Percentiles rank a stretch among this genome's conserved stretches.
Evolutionary conservation across 2,113 vertebrate species (phyloP).

Genomic region (Phalacrocorax aristotelis): DNA sequence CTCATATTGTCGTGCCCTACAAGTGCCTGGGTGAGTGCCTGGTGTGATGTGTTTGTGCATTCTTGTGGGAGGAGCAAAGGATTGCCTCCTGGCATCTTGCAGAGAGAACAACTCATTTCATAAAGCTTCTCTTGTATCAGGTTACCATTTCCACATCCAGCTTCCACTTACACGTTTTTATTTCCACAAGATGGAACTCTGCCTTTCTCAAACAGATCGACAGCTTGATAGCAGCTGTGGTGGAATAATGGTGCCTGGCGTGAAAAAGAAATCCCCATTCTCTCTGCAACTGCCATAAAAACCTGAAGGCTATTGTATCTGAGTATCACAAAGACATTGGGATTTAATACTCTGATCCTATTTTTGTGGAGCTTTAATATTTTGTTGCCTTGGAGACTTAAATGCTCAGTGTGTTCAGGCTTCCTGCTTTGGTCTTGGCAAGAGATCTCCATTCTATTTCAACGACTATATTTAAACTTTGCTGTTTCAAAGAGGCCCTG

Average conservation of each 20-base stretch:
- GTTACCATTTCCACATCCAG: background rate
- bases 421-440: slow-evolving; percentile 60
- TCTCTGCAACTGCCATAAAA: slow-evolving; percentile 19
- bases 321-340: slow-evolving; percentile 20
- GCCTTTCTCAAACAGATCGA: background rate
- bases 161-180: background rate
- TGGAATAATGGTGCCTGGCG: background rate
- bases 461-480: slow-evolving; percentile 46
- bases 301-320: slow-evolving; percentile 41
- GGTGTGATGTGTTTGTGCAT: background rate
- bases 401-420: slow-evolving; percentile 10
- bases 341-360: slow-evolving; percentile 35
- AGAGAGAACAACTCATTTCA: background rate
- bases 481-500: background rate
- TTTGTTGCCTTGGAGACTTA: slow-evolving; percentile 62
- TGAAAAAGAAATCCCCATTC: slow-evolving; percentile 14
- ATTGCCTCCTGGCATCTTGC: background rate
- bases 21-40: slow-evolving; percentile 91
- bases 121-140: background rate
- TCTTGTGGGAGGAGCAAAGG: background rate
- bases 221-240: slow-evolving; percentile 13
- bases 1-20: slow-evolving; percentile 89
- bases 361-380: slow-evolving; percentile 55
- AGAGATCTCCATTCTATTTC: background rate
- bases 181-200: background rate